A percentile compares a stretch with the other conserved stretches of the same genome.
Conservation (phyloP, 2,888 invertebrate species). For the Alloscopus bannaensis region DNA sequence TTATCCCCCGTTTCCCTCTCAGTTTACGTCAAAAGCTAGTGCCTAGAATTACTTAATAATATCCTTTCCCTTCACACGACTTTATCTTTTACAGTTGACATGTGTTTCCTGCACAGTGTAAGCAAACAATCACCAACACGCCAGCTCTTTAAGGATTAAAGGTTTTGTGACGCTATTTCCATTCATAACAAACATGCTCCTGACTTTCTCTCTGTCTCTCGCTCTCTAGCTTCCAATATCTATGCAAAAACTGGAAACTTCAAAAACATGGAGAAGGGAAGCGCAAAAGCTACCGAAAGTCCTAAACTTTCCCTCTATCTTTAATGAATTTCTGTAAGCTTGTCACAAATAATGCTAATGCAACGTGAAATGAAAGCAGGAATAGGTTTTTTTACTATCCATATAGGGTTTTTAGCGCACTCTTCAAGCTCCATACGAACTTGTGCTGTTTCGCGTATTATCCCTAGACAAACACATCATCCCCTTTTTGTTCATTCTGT, state of each 20-base stretch:
- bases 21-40: too few relatives aligned
- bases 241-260: conserved; percentile 1
- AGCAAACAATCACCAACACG: too few relatives aligned
- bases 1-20: too few relatives aligned
- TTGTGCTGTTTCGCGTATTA: background rate
- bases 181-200: conserved; percentile 42
- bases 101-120: too few relatives aligned
- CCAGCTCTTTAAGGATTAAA: too few relatives aligned
- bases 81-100: too few relatives aligned
- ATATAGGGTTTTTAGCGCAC: background rate
- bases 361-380: conserved; percentile 9
- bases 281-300: background rate
- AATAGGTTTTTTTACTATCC: background rate
- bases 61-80: too few relatives aligned
- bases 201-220: too few relatives aligned
- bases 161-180: conserved; percentile 30
- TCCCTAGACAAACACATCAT: conserved; percentile 4
- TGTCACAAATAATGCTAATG: background rate
- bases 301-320: background rate
- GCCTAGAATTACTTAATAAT: too few relatives aligned
- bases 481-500: background rate
- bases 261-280: background rate
- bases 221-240: conserved; percentile 22
- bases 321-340: conserved; percentile 11
- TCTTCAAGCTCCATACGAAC: too few relatives aligned